phyloP scores from a whole-genome alignment of 2,113 vertebrate genomes.

The Falcunculus frontatus region DNA sequence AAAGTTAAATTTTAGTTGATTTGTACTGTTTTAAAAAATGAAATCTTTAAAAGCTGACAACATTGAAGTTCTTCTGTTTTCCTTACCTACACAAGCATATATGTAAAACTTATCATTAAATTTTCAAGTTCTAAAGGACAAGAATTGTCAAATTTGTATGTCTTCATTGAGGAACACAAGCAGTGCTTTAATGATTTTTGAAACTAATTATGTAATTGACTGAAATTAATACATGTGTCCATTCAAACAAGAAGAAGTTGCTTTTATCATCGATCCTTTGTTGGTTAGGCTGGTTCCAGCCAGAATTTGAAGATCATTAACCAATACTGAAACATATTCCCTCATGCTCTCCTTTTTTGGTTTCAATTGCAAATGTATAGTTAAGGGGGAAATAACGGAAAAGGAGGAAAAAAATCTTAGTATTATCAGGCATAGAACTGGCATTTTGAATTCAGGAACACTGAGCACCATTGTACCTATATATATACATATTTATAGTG shows the following conservation, averaged over 20 bases:
- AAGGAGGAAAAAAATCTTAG: neutral
- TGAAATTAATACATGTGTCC: neutral
- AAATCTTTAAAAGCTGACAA: neutral
- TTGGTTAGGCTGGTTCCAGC: neutral
- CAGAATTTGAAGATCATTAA: neutral
- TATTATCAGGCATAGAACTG: neutral
- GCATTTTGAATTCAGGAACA: neutral
- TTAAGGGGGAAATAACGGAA: neutral
- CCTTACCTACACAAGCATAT: neutral
- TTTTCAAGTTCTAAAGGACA: neutral
- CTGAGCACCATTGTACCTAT: neutral
- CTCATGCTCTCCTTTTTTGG: neutral
- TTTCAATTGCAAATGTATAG: neutral
- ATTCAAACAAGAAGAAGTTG: neutral
- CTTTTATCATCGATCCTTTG: neutral
- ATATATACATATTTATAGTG: too few species aligned
- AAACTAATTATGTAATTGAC: neutral
- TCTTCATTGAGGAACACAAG: neutral
- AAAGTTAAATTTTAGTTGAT: neutral
- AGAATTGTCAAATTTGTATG: neutral
- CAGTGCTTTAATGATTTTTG: neutral
- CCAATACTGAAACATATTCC: neutral
- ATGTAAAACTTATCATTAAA: neutral
- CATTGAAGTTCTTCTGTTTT: neutral
- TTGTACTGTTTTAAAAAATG: neutral